Percentiles rank a stretch among this genome's conserved stretches.
These are phyloP conservation scores for Parazoanthus swiftii DNA, from an alignment of 92 coral and sea anemone species.

Conservation along the genomic window DNA sequence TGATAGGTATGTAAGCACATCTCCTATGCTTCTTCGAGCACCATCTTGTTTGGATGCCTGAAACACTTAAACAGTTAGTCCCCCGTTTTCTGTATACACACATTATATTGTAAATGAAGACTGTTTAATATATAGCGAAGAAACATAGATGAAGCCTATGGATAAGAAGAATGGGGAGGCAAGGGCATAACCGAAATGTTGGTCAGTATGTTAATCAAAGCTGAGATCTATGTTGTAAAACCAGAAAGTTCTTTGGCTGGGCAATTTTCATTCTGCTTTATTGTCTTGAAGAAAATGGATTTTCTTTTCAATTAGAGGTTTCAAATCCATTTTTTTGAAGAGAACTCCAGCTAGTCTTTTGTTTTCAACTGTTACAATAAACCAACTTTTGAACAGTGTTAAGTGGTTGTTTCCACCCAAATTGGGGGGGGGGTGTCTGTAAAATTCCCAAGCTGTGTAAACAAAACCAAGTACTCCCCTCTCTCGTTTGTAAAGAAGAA, in stretches of 20 bases:
- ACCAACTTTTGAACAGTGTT: not conserved
- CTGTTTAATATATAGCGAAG: not conserved
- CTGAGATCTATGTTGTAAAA: not conserved
- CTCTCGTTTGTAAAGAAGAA: no score
- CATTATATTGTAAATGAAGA: no score
- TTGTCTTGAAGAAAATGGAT: not conserved
- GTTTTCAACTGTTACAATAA: not conserved
- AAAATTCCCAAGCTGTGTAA: no score
- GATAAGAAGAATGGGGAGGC: not conserved
- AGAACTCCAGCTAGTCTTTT: not conserved
- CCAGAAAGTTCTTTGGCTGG: no score
- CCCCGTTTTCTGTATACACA: no score
- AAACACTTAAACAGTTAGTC: not conserved
- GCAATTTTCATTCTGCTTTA: no score
- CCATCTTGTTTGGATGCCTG: slow-evolving; percentile 60
- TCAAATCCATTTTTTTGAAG: not conserved
- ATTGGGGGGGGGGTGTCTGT: no score
- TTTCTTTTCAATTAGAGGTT: not conserved
- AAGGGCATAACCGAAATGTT: not conserved
- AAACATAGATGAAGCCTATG: slow-evolving; percentile 3
- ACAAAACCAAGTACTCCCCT: no score
- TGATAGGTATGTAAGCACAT: slow-evolving; percentile 27
- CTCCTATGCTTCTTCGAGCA: slow-evolving; percentile 19
- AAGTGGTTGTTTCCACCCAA: not conserved
- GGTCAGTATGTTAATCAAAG: no score